Evolutionary conservation across 2,888 invertebrate genomes (phyloP).

Genomic region (Yponomeuta cagnagella): DNA sequence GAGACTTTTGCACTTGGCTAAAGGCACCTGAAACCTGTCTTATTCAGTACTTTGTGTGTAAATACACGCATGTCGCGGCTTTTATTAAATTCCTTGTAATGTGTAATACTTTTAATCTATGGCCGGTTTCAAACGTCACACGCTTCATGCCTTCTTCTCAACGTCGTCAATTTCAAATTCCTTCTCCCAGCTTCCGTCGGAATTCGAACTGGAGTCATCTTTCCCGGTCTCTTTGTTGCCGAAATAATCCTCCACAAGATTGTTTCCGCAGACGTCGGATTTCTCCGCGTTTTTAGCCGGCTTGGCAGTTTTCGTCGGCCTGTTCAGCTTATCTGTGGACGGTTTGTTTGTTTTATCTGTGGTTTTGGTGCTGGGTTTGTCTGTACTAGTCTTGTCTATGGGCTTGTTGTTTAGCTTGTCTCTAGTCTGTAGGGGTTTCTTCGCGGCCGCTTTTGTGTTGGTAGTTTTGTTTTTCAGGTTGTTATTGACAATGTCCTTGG

Average conservation of each 20-base stretch:
- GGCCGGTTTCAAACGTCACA: conserved; percentile 26
- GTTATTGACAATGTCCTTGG: conserved; percentile 52
- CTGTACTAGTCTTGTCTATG: conserved; percentile 10
- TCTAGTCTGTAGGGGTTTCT: conserved; percentile 23
- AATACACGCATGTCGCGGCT: too few species aligned
- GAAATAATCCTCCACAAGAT: conserved; percentile 72
- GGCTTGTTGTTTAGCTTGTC: conserved; percentile 18
- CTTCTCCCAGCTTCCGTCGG: conserved; percentile 77
- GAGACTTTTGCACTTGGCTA: too few species aligned
- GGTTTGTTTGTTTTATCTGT: conserved; percentile 47
- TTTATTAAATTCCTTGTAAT: not conserved
- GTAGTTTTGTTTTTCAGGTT: conserved; percentile 43
- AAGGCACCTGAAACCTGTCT: too few species aligned
- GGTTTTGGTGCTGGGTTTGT: conserved; percentile 33
- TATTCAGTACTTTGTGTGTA: too few species aligned
- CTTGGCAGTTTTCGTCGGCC: not conserved
- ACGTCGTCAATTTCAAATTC: conserved; percentile 74
- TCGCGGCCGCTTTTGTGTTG: conserved; percentile 27
- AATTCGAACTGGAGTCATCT: conserved; percentile 68
- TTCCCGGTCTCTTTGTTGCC: conserved; percentile 56
- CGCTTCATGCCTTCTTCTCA: conserved; percentile 48
- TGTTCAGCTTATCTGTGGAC: conserved; percentile 22
- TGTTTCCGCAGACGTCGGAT: conserved; percentile 64
- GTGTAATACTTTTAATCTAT: conserved; percentile 23
- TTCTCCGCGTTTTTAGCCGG: conserved; percentile 45